Base-by-base conservation (phyloP, 2,888 invertebrate genomes). In the Dicycla oo region DNA sequence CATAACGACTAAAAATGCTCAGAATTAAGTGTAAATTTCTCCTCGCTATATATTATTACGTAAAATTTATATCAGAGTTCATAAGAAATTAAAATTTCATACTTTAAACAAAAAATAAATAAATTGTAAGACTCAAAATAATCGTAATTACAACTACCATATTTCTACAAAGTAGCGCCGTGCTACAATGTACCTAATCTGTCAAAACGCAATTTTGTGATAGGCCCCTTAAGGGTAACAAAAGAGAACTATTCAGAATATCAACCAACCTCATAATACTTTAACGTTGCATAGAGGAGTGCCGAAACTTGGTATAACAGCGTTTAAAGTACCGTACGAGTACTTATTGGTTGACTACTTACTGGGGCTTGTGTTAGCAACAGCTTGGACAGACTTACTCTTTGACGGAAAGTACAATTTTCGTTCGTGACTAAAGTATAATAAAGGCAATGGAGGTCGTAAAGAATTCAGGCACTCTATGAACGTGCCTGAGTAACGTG, bases 191-290 rank as follows among this genome's bases (percentile, higher is more conserved):
- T n/a, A n/a, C n/a, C n/a, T n/a, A n/a, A n/a, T n/a, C n/a, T n/a
- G n/a, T n/a, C n/a, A n/a, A n/a, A n/a, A n/a, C n/a, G n/a, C n/a
- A n/a, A n/a, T n/a, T n/a, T n/a, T n/a, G n/a, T n/a, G n/a, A n/a
- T n/a, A n/a, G n/a, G 2, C 4, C 4, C 2, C 2, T 53, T 53
- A 79, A 54, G 15, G 30, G 30, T 64, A 43, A 73, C 54, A 78
- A 69, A 66, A 70, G 69, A 53, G 53, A 78, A 82, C 73, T 77
- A 70, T 73, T 80, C 49, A 65, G 64, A 58, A 73, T 67, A 70
- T 58, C 56, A 67, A 67, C 62, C 43, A 61, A 64, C 40, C 45
- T 40, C 53, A 47, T 49, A 18, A 23, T n/a, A 54, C 23, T 56
- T n/a, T 10, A 53, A 53, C 57, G 38, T 53, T 53, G 53, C 79